Evolutionary conservation across 2,797 vertebrate species (phyloP).

Genomic region (Sebastes iracundus): DNA sequence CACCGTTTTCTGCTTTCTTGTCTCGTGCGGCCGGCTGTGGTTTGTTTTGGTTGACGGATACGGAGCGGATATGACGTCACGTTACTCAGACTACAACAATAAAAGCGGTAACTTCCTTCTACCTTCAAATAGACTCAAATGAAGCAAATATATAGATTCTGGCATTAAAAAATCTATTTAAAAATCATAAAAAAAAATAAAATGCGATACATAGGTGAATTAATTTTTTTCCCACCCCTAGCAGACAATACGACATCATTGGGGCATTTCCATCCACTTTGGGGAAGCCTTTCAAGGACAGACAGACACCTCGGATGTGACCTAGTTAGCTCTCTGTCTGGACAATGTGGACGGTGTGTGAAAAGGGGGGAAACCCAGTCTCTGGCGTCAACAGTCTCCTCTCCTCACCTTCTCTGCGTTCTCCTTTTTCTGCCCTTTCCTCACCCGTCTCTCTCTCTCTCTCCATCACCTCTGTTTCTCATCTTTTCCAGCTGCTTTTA

Average conservation of each 20-base stretch:
- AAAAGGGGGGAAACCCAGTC: constrained; percentile 31
- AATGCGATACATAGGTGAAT: too few relatives aligned
- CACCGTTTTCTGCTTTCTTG: too few relatives aligned
- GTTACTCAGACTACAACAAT: too few relatives aligned
- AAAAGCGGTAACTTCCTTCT: too few relatives aligned
- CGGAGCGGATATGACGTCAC: too few relatives aligned
- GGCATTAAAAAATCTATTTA: too few relatives aligned
- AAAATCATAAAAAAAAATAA: too few relatives aligned
- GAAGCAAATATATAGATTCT: too few relatives aligned
- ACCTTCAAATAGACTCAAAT: too few relatives aligned
- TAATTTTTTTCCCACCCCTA: too few relatives aligned
- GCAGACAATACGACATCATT: neutral
- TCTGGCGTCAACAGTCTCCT: neutral
- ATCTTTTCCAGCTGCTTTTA: constrained; percentile 31
- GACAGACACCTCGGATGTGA: constrained; percentile 6
- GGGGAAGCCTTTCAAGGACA: constrained; percentile 17
- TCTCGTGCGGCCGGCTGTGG: too few relatives aligned
- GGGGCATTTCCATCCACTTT: constrained; percentile 16
- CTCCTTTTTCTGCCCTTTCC: neutral
- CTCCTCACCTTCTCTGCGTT: neutral
- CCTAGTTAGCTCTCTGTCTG: constrained; percentile 34
- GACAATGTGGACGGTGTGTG: neutral
- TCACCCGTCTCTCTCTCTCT: neutral
- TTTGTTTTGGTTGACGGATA: too few relatives aligned
- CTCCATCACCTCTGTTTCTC: constrained; percentile 9